Evolutionary conservation across 30 jellyfish, hydroid and myxozoan genomes (phyloP).

Genomic region (Aurelia aurita complex sp. Pacific): DNA sequence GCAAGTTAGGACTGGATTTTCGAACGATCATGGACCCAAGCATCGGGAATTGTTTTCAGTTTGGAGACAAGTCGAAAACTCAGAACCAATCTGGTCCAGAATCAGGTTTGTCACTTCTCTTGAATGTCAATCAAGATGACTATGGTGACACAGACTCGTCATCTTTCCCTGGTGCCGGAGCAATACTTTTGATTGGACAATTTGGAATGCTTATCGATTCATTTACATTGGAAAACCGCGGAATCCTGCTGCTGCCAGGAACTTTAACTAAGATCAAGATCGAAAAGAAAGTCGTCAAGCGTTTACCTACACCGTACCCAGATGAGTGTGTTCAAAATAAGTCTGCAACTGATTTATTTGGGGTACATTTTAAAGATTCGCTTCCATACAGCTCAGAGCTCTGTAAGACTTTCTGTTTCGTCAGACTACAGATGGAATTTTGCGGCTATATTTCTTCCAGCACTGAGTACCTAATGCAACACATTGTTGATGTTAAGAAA

Average conservation of each 20-base stretch:
- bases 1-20: conserved; percentile 3
- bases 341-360: not conserved
- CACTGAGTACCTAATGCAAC: not conserved
- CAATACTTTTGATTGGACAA: not conserved
- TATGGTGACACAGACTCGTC: not conserved
- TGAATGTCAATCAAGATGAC: conserved; percentile 27
- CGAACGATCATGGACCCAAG: not conserved
- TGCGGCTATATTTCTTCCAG: conserved; percentile 5
- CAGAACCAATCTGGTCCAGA: conserved; percentile 5
- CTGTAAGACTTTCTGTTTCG: conserved; percentile 7
- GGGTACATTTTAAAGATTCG: not conserved
- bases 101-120: conserved; percentile 13
- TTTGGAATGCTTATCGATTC: not conserved
- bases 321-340: conserved; percentile 14
- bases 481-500: not conserved
- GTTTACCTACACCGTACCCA: conserved; percentile 41
- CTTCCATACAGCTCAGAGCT: conserved; percentile 17
- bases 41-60: conserved; percentile 43
- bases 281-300: conserved; percentile 1
- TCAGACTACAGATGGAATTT: not conserved
- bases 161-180: conserved; percentile 13
- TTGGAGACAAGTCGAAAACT: not conserved
- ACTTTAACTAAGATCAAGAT: conserved; percentile 25
- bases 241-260: conserved; percentile 24
- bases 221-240: not conserved